These are phyloP conservation scores for Ceyx cyanopectus DNA, from an alignment of 2,113 vertebrate species.

Conservation along the genomic window DNA sequence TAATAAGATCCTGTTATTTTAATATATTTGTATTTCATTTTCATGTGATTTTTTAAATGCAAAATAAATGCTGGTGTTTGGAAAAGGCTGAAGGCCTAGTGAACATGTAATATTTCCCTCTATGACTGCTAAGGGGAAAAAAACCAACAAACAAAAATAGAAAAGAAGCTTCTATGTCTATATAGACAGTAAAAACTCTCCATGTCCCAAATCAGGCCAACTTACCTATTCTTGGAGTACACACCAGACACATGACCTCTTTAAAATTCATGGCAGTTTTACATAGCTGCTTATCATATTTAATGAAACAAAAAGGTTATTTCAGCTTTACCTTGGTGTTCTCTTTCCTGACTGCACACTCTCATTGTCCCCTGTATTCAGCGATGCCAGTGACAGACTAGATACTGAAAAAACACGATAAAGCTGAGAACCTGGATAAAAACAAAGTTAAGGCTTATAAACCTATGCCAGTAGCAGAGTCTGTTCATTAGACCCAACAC, in stretches of 20 bases:
- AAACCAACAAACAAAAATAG: not conserved
- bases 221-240: not conserved
- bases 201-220: not conserved
- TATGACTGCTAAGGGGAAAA: not conserved
- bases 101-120: not conserved
- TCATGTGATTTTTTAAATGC: not conserved
- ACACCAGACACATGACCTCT: not conserved
- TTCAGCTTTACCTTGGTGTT: constrained; percentile 86
- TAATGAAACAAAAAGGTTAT: not conserved
- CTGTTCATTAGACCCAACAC: constrained; percentile 72
- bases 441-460: constrained; percentile 76
- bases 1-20: not conserved
- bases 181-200: not conserved
- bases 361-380: constrained; percentile 91
- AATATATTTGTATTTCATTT: not conserved
- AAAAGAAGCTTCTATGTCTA: not conserved
- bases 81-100: not conserved
- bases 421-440: constrained; percentile 84
- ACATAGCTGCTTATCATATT: not conserved
- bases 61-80: not conserved
- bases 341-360: constrained; percentile 93
- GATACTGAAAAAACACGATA: constrained; percentile 92
- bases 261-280: constrained; percentile 7
- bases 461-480: constrained; percentile 42
- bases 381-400: constrained; percentile 93